Percentiles rank a stretch among this genome's conserved stretches.
phyloP scores from a whole-genome alignment of 2,888 invertebrate species.

The Escarpia spicata region DNA sequence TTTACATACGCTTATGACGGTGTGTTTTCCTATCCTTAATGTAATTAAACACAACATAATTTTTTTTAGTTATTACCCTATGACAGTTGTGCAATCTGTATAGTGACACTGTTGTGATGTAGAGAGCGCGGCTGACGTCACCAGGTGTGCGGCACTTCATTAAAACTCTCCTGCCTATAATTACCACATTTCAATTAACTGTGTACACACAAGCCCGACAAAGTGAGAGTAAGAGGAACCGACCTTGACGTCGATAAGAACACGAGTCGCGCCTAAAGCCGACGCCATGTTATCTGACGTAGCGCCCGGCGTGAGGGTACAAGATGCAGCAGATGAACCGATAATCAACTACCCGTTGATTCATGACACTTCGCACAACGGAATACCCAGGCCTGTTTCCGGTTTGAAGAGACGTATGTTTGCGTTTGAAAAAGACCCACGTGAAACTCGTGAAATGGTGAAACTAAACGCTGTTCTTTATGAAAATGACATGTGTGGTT shows the following conservation, averaged over 20 bases:
- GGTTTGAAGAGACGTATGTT: neutral
- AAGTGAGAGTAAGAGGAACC: neutral
- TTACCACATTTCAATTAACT: neutral
- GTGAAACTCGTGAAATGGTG: too few relatives aligned
- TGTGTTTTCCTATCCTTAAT: too few relatives aligned
- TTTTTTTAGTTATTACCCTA: too few relatives aligned
- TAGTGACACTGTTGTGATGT: neutral
- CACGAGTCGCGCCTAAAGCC: neutral
- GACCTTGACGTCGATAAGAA: neutral
- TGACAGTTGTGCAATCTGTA: neutral
- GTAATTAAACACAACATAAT: too few relatives aligned
- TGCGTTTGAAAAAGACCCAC: neutral
- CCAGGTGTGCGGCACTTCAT: neutral
- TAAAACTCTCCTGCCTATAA: neutral
- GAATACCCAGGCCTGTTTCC: neutral
- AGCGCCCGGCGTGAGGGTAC: neutral
- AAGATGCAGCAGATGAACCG: neutral
- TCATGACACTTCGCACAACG: neutral
- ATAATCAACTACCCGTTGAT: slow-evolving; percentile 6
- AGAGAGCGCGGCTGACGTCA: neutral
- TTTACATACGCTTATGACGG: too few relatives aligned
- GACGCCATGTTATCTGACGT: neutral
- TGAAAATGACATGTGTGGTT: neutral
- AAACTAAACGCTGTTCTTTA: neutral
- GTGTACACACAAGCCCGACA: neutral